A percentile compares a stretch with the other conserved stretches of the same genome.
phyloP scores from a whole-genome alignment of 1,140 invertebrate species.

The Brachionus rotundiformis region DNA sequence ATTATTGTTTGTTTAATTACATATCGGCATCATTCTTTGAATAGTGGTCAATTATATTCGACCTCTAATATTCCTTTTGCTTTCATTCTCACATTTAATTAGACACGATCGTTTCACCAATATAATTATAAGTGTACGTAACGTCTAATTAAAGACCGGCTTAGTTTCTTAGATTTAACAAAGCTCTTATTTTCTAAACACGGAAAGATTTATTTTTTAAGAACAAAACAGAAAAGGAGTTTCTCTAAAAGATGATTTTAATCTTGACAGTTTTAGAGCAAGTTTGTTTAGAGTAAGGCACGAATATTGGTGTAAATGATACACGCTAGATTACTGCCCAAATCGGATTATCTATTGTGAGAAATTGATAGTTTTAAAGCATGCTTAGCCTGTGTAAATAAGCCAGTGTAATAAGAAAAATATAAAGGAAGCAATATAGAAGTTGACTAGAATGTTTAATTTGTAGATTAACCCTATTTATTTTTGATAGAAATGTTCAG shows the following conservation, averaged over 20 bases:
- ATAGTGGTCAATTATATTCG: background rate
- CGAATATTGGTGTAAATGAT: background rate
- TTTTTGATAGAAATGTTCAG: no score
- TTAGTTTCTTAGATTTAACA: background rate
- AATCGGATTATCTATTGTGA: background rate
- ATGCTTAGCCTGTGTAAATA: background rate
- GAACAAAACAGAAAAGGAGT: no score
- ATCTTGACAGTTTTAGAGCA: background rate
- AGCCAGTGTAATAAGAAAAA: background rate
- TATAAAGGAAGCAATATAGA: background rate
- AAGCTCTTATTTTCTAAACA: background rate
- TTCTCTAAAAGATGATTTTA: background rate
- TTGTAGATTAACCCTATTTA: no score
- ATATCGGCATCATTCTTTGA: background rate
- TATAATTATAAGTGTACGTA: conserved; percentile 15
- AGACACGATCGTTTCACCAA: background rate
- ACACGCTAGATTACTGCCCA: background rate
- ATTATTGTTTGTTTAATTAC: background rate
- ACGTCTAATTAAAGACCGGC: background rate
- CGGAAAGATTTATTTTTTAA: background rate
- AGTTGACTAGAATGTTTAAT: no score
- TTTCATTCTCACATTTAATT: conserved; percentile 4
- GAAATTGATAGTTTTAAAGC: background rate
- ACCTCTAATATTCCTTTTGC: background rate
- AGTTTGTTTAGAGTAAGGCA: background rate